Base-by-base conservation (phyloP, 2,797 vertebrate genomes). In the Neomorphus geoffroyi region DNA sequence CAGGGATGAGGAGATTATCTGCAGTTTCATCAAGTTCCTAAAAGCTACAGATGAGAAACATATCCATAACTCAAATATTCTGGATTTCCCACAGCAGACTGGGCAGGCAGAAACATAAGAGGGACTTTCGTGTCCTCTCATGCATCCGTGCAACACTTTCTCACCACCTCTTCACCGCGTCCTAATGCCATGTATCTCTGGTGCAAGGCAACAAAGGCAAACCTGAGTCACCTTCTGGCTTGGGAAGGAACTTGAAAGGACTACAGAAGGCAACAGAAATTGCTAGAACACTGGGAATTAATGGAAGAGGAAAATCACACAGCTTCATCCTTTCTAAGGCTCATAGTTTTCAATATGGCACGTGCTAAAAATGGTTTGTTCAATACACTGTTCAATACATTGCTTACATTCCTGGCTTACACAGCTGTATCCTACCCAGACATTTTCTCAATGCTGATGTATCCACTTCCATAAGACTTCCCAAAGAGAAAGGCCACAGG, bases 1-100 rank as follows among this genome's bases (percentile, higher is more conserved):
- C 28, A 11, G 56, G 35, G 54, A 88, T 75, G 65, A 83, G 23
- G 18, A 75, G 28, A 69, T 3, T 58, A 46, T 50, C 37, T 75
- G 39, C 27, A 58, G 57, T 83, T 74, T 50, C 62, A 65, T 85
- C 57, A 74, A 41, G n/a, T 53, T 71, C 11, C 57, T 77, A 86
- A 86, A 81, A 82, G 32, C 28, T 80, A 35, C 14, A 64, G 75
- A 24, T 33, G 33, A 92, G 56, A 92, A 92, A 84, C 28, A 11
- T 30, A 33, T n/a, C n/a, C 23, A 2, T 32, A 86, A 56, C 13
- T 53, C 32, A 18, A 50, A 2, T 1, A 4, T 14, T 88, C 45
- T 22, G 21, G 6, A 26, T 60, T 86, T 88, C 48, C 28, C 66
- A 37, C 12, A 27, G 57, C 53, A 67, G 48, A 41, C 5, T 0